phyloP scores from a whole-genome alignment of 2,888 invertebrate species.

The Pachymerium ferrugineum region DNA sequence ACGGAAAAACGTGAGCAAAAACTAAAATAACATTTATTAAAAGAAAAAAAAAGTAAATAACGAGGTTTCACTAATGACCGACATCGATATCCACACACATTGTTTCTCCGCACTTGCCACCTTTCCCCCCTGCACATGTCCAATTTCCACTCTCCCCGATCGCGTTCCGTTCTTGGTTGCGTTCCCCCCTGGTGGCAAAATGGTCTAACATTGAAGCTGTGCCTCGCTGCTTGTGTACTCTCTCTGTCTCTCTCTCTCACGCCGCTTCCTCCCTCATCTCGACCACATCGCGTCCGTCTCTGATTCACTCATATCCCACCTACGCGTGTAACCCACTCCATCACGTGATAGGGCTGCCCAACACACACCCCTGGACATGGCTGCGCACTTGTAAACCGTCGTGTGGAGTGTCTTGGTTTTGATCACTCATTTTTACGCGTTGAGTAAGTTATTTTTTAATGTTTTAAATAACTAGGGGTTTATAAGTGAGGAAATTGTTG shows the following conservation, averaged over 20 bases:
- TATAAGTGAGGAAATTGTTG: too few species aligned
- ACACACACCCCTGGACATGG: neutral
- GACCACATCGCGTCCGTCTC: neutral
- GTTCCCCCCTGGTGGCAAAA: neutral
- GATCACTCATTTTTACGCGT: neutral
- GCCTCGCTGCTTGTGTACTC: too few species aligned
- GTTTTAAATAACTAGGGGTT: neutral
- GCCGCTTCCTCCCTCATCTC: neutral
- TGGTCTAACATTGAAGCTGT: constrained; percentile 13
- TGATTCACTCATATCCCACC: neutral
- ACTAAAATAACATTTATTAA: neutral
- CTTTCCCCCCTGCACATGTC: neutral
- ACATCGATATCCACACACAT: neutral
- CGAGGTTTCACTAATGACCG: neutral
- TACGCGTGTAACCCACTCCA: neutral
- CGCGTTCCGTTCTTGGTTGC: neutral
- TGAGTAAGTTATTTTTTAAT: neutral
- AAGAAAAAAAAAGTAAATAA: neutral
- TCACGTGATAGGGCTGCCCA: neutral
- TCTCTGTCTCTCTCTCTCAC: neutral
- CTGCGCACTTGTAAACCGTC: neutral
- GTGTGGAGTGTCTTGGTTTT: neutral
- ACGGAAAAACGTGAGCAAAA: neutral
- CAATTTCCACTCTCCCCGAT: neutral
- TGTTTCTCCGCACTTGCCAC: neutral